These are phyloP conservation scores for Zoroaster sp. DNA, from an alignment of 53 echinoderm and acorn worm species.

Conservation along the genomic window DNA sequence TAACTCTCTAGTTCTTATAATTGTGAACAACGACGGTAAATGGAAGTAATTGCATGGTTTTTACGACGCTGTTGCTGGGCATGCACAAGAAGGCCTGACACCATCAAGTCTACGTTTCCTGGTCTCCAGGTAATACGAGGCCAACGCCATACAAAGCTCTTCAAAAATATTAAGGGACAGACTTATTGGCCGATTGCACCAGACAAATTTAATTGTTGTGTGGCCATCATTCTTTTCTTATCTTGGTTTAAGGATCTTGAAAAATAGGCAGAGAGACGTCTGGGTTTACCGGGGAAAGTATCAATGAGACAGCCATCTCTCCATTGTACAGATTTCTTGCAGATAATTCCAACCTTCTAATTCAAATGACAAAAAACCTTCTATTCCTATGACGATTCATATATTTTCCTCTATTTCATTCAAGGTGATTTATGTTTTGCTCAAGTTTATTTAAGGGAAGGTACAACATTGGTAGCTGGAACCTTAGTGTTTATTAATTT, in stretches of 20 bases:
- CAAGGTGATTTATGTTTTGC: no score
- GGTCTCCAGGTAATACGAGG: constrained; percentile 19
- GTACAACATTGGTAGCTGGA: no score
- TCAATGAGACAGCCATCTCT: neutral
- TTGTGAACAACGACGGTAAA: neutral
- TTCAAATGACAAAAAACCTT: no score
- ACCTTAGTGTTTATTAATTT: no score
- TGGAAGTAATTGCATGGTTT: neutral
- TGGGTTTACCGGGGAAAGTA: neutral
- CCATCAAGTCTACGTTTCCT: constrained; percentile 6
- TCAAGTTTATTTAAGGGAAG: no score
- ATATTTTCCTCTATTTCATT: no score
- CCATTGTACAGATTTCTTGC: neutral
- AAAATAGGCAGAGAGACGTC: neutral
- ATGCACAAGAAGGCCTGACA: constrained; percentile 6
- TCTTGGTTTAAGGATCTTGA: no score
- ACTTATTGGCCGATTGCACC: constrained; percentile 13
- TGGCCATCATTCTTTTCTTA: neutral
- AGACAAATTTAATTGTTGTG: constrained; percentile 39
- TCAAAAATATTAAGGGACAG: neutral
- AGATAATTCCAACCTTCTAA: no score
- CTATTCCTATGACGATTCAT: no score
- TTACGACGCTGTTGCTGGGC: constrained; percentile 40
- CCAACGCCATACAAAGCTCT: constrained; percentile 13
- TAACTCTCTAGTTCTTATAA: neutral